Base-by-base conservation (phyloP, 2,797 vertebrate species). In the Fundulus diaphanus region DNA sequence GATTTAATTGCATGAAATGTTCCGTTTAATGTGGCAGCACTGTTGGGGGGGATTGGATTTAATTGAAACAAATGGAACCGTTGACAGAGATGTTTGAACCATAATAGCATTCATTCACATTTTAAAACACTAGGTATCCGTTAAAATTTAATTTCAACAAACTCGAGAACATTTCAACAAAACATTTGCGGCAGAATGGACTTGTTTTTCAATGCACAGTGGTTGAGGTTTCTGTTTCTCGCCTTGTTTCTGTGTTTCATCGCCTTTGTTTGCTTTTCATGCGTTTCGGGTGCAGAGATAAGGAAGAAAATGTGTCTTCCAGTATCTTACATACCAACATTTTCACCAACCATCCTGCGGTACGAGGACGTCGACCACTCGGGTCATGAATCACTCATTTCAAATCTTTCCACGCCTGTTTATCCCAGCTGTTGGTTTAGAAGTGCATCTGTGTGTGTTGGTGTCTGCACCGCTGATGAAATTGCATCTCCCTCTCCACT, bases 401-500 rank as follows among this genome's bases (percentile, higher is more conserved):
- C 18, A 1, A 69, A 56, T 88, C 66, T 80, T 16, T 87, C 72
- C 73, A 42, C 76, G 81, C n/a, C n/a, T 68, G 56, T 68, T 77
- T 44, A 29, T 75, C 46, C 78, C 63, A 48, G 35, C 68, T 82
- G 80, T 82, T 73, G 69, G 72, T 79, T 74, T 73, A 56, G 57
- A 57, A 54, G 75, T 61, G 65, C 51, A 57, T 81, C 44, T 65
- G 63, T 72, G 49, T 67, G 78, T 79, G 66, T 67, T 61, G 67
- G 82, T 46, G 9, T 76, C 61, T 35, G 15, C 74, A 56, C 74
- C 72, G 3, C 80, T 84, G 89, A 88, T 89, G 88, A 90, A 90
- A 90, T 87, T 90, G 84, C 72, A 1, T 78, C 78, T 67, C 77
- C 76, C 52, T 63, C 77, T 54, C 74, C 78, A 31, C 77, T 72